These are phyloP conservation scores for Polypedilum vanderplanki DNA, from an alignment of 1,140 invertebrate species.

Conservation along the genomic window DNA sequence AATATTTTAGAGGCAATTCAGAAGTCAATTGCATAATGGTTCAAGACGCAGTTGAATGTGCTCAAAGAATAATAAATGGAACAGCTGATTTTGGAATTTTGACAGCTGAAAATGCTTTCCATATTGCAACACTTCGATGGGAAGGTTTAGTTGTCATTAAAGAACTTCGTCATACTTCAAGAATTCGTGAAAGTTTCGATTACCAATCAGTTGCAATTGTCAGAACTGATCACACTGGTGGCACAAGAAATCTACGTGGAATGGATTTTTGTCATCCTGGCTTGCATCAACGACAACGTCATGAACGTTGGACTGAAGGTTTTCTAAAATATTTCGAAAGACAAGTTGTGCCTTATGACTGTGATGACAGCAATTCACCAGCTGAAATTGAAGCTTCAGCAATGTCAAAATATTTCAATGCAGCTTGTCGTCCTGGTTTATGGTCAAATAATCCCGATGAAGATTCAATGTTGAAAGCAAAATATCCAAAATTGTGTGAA, in stretches of 20 bases:
- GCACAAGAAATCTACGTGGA: slow-evolving; percentile 45
- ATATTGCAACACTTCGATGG: slow-evolving; percentile 46
- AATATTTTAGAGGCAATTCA: slow-evolving; percentile 32
- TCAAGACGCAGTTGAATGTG: slow-evolving; percentile 49
- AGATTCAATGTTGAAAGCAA: slow-evolving; percentile 47
- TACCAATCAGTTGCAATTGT: slow-evolving; percentile 55
- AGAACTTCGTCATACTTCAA: slow-evolving; percentile 45
- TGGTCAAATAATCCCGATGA: slow-evolving; percentile 51
- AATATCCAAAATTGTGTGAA: slow-evolving; percentile 47
- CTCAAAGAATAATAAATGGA: slow-evolving; percentile 44
- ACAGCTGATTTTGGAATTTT: slow-evolving; percentile 50
- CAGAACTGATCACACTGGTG: slow-evolving; percentile 39
- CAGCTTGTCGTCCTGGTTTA: slow-evolving; percentile 57
- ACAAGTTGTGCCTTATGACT: slow-evolving; percentile 37
- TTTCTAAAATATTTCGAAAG: slow-evolving; percentile 54
- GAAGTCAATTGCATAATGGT: slow-evolving; percentile 38
- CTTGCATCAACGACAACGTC: slow-evolving; percentile 44
- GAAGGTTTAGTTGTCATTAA: slow-evolving; percentile 44
- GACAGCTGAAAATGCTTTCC: slow-evolving; percentile 49
- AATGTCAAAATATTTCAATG: slow-evolving; percentile 51
- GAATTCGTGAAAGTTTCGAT: slow-evolving; percentile 46
- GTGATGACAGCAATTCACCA: slow-evolving; percentile 40
- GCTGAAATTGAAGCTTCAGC: slow-evolving; percentile 51
- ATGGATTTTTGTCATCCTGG: slow-evolving; percentile 58
- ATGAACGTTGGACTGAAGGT: slow-evolving; percentile 50